These are phyloP conservation scores for Platorchestia sp. DNA, from an alignment of 1,140 invertebrate genomes.

Conservation along the genomic window DNA sequence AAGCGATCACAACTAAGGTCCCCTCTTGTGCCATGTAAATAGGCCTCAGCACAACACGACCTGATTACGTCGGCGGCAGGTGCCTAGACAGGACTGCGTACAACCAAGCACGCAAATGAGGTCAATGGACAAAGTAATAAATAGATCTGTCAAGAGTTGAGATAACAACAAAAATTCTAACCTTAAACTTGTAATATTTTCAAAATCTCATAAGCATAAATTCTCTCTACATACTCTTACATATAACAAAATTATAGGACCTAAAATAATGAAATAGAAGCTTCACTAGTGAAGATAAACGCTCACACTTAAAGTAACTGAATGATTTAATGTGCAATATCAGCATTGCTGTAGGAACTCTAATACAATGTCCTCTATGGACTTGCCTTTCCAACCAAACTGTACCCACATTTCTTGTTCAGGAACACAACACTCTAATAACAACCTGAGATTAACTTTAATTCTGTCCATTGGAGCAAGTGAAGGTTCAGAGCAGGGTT, in stretches of 20 bases:
- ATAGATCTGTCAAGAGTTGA: too few relatives aligned
- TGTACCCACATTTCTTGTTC: constrained; percentile 66
- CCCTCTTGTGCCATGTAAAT: too few relatives aligned
- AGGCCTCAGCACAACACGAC: too few relatives aligned
- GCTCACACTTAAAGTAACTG: neutral
- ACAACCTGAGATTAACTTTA: constrained; percentile 66
- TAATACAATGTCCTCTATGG: constrained; percentile 67
- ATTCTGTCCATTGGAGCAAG: constrained; percentile 65
- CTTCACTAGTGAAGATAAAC: neutral
- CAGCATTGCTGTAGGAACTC: constrained; percentile 62
- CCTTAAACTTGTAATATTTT: neutral
- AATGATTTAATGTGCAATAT: neutral
- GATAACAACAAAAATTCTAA: neutral
- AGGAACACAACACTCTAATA: constrained; percentile 66
- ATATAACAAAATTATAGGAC: too few relatives aligned
- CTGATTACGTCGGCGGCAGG: too few relatives aligned
- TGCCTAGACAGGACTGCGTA: too few relatives aligned
- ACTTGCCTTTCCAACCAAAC: constrained; percentile 66
- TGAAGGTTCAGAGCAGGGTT: constrained; percentile 66
- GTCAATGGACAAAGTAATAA: too few relatives aligned
- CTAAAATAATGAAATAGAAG: neutral
- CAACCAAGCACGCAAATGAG: too few relatives aligned
- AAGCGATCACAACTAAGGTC: too few relatives aligned
- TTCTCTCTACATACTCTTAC: neutral
- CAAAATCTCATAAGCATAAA: neutral